Percentiles rank a stretch among this genome's conserved stretches.
phyloP scores from a whole-genome alignment of 2,113 vertebrate genomes.

The Thermophis baileyi region DNA sequence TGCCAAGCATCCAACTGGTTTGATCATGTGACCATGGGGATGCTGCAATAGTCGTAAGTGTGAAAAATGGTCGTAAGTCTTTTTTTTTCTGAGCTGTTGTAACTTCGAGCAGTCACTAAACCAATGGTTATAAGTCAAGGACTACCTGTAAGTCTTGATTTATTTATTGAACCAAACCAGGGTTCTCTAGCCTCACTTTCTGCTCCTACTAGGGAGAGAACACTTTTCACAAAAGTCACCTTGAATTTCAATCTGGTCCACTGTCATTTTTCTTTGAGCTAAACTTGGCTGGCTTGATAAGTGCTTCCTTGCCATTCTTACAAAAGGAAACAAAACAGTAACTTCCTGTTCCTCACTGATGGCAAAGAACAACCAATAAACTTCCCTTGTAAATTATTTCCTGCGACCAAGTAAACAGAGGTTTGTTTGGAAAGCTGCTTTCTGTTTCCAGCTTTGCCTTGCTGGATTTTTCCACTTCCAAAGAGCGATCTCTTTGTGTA shows the following conservation, averaged over 20 bases:
- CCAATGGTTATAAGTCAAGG: not conserved
- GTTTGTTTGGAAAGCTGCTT: not conserved
- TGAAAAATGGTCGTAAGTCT: not conserved
- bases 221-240: not conserved
- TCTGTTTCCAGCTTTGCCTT: not conserved
- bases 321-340: not conserved
- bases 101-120: not conserved
- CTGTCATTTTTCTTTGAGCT: not conserved
- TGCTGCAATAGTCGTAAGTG: not conserved
- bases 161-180: not conserved
- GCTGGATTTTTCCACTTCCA: not conserved
- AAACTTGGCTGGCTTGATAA: not conserved
- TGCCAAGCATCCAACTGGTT: not conserved
- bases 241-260: not conserved
- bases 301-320: not conserved
- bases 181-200: not conserved
- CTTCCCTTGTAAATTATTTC: conserved; percentile 36
- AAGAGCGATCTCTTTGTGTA: conserved; percentile 30
- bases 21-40: not conserved
- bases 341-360: conserved; percentile 30
- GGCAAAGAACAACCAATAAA: conserved; percentile 42
- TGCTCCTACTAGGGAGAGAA: not conserved
- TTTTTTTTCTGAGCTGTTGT: not conserved
- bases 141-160: not conserved
- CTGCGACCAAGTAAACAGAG: conserved; percentile 51